Conservation (phyloP, 2,888 invertebrate species). For the Operophtera brumata region DNA sequence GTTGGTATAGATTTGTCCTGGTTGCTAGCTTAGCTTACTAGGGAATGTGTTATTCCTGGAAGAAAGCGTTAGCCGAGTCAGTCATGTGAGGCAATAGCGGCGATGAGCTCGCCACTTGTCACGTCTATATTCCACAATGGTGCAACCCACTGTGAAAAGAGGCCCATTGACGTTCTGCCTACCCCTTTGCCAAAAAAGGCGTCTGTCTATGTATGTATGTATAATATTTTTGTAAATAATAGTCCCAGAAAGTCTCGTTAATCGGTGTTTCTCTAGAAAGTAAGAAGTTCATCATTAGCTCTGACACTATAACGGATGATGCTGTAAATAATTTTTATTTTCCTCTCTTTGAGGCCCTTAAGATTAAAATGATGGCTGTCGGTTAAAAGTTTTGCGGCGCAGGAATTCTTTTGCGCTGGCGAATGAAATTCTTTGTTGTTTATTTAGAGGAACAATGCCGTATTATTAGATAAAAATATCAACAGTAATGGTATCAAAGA, state of each 20-base stretch:
- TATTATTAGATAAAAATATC: background rate
- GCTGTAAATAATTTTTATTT: slow-evolving; percentile 32
- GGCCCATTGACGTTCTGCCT: too few species aligned
- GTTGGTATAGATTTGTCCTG: too few species aligned
- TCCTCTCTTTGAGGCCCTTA: slow-evolving; percentile 26
- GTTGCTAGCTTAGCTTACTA: too few species aligned
- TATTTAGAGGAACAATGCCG: background rate
- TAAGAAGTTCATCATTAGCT: background rate
- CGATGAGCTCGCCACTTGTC: too few species aligned
- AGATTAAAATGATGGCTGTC: slow-evolving; percentile 30
- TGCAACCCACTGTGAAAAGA: too few species aligned
- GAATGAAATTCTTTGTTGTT: slow-evolving; percentile 13
- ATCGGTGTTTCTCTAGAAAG: background rate
- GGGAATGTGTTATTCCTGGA: too few species aligned
- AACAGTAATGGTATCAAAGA: background rate
- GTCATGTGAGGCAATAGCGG: too few species aligned
- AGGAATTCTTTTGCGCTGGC: slow-evolving; percentile 16
- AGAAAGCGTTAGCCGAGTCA: too few species aligned
- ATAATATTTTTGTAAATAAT: too few species aligned
- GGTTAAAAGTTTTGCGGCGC: slow-evolving; percentile 18
- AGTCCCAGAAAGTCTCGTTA: background rate
- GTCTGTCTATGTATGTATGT: too few species aligned
- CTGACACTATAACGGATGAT: slow-evolving; percentile 17
- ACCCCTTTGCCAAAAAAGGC: too few species aligned
- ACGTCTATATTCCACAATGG: too few species aligned